Percentiles rank a stretch among this genome's conserved stretches.
These are phyloP conservation scores for Drosophila guanche DNA, from an alignment of 1,140 invertebrate species.

Conservation along the genomic window DNA sequence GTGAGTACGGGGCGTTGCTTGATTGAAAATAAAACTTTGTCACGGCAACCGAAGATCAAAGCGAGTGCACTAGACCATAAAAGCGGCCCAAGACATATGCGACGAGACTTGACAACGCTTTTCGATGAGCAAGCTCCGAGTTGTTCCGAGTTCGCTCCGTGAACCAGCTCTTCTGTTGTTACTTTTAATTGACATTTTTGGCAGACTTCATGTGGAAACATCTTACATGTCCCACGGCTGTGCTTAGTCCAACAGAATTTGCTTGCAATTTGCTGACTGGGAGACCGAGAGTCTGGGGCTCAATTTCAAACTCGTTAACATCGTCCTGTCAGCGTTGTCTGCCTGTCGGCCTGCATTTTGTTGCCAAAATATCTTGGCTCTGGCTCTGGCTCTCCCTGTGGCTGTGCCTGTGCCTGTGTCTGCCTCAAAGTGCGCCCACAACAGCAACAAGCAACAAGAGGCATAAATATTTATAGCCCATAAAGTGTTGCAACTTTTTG, in stretches of 20 bases:
- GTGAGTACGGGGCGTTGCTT: slow-evolving; percentile 83
- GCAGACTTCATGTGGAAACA: too few relatives aligned
- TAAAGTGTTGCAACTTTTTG: slow-evolving; percentile 79
- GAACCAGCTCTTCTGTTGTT: too few relatives aligned
- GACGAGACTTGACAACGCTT: not conserved
- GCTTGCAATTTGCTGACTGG: too few relatives aligned
- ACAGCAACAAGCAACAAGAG: slow-evolving; percentile 49
- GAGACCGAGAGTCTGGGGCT: slow-evolving; percentile 3
- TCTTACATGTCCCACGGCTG: too few relatives aligned
- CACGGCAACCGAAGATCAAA: slow-evolving; percentile 63
- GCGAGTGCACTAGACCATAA: slow-evolving; percentile 64
- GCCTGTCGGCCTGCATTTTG: slow-evolving; percentile 55
- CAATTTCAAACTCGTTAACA: slow-evolving; percentile 71
- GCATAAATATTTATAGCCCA: slow-evolving; percentile 79
- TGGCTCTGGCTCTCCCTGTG: not conserved
- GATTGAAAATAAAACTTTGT: slow-evolving; percentile 55
- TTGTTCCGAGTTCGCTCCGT: too few relatives aligned
- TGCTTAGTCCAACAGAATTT: too few relatives aligned
- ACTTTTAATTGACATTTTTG: too few relatives aligned
- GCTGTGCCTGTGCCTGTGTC: too few relatives aligned
- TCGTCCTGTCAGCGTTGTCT: slow-evolving; percentile 57
- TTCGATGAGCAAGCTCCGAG: slow-evolving; percentile 1
- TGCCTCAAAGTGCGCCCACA: slow-evolving; percentile 47
- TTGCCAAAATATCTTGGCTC: slow-evolving; percentile 68
- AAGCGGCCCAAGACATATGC: slow-evolving; percentile 42